Conservation (phyloP, 2,113 vertebrate species). For the Hassar affinis region DNA sequence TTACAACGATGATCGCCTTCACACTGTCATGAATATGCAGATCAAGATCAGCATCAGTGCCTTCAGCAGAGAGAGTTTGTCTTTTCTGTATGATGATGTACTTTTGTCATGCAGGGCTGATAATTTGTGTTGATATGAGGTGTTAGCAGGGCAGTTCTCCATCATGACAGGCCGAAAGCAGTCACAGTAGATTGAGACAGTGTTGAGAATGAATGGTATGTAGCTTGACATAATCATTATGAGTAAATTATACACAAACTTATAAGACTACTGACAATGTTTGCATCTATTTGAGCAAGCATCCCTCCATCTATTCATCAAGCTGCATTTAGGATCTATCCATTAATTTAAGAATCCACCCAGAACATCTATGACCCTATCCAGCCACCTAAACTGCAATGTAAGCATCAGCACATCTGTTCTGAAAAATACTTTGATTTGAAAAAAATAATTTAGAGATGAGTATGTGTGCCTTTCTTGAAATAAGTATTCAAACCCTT, state of each 20-base stretch:
- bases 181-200: not conserved
- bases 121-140: not conserved
- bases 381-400: not conserved
- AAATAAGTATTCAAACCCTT: too few relatives aligned
- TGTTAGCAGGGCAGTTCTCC: not conserved
- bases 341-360: not conserved
- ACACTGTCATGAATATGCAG: not conserved
- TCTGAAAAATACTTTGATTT: too few relatives aligned
- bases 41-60: not conserved
- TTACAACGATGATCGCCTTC: not conserved
- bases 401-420: too few relatives aligned
- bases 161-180: not conserved
- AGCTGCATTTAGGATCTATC: too few relatives aligned
- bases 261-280: not conserved
- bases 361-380: not conserved
- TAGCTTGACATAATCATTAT: not conserved
- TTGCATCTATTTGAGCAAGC: not conserved
- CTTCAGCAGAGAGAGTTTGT: not conserved
- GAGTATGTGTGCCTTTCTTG: not conserved
- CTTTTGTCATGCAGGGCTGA: not conserved
- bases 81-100: not conserved
- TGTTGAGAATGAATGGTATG: not conserved
- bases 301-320: not conserved
- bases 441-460: too few relatives aligned
- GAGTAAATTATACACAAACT: constrained; percentile 11